Conservation (phyloP, 2,888 invertebrate species). For the Ormyrus pomaceus region DNA sequence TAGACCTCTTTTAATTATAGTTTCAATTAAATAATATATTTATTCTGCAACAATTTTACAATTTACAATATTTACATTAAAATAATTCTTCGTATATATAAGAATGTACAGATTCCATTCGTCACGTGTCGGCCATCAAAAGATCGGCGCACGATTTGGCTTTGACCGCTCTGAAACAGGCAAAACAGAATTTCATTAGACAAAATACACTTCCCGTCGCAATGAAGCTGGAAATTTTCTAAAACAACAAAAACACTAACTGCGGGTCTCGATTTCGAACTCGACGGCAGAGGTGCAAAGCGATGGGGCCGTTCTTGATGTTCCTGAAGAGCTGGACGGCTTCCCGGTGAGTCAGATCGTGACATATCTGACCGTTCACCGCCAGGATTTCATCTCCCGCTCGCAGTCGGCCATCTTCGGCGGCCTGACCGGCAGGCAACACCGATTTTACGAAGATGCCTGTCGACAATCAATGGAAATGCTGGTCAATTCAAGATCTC, state of each 20-base stretch:
- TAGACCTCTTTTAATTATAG: conserved; percentile 20
- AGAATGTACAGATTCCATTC: conserved; percentile 50
- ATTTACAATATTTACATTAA: conserved; percentile 57
- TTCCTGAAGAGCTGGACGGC: conserved; percentile 89
- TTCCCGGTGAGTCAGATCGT: conserved; percentile 88
- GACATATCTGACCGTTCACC: conserved; percentile 88
- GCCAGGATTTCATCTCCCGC: conserved; percentile 91
- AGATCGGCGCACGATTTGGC: conserved; percentile 86
- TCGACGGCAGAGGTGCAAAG: conserved; percentile 84
- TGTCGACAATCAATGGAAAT: conserved; percentile 54
- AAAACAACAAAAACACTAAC: conserved; percentile 66
- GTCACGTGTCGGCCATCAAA: conserved; percentile 79
- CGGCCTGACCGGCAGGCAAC: conserved; percentile 88
- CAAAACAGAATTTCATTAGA: conserved; percentile 42
- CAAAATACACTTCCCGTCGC: no score
- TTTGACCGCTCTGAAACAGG: conserved; percentile 81
- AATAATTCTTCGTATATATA: conserved; percentile 42
- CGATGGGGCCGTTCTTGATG: conserved; percentile 86
- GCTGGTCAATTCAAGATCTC: conserved; percentile 27
- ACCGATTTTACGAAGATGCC: conserved; percentile 92
- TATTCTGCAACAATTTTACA: conserved; percentile 53
- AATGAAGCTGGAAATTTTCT: no score
- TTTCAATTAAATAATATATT: conserved; percentile 56
- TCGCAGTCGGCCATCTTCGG: conserved; percentile 88
- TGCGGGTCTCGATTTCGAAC: conserved; percentile 73